These are phyloP conservation scores for Tapirus terrestris DNA, from an alignment of 2,113 vertebrate genomes.

Conservation along the genomic window DNA sequence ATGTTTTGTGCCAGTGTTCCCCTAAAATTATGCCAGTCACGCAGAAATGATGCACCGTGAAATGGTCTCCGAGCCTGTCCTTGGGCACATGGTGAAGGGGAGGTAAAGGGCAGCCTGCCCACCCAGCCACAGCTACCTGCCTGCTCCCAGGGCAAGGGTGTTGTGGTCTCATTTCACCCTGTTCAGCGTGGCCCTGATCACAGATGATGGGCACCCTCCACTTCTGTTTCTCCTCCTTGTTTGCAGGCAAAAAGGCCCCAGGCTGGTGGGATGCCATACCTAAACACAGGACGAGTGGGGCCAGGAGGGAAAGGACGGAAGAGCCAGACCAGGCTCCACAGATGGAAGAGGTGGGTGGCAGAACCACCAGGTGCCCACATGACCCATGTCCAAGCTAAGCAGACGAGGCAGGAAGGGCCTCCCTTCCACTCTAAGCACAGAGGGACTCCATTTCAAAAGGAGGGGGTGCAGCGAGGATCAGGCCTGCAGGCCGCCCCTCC, in stretches of 20 bases:
- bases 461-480: background rate
- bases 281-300: background rate
- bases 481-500: fast-evolving
- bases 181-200: background rate
- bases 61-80: background rate
- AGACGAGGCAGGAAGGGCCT: fast-evolving
- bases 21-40: fast-evolving
- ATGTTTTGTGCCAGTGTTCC: background rate
- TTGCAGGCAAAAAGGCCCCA: too few species aligned
- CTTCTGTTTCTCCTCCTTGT: background rate
- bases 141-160: background rate
- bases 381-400: background rate
- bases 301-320: background rate
- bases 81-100: fast-evolving
- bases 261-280: fast-evolving
- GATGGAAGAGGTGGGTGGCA: fast-evolving
- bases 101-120: fast-evolving
- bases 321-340: background rate
- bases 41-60: fast-evolving
- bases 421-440: background rate
- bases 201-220: fast-evolving
- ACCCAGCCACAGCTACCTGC: background rate
- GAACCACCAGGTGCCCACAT: background rate
- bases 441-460: background rate
- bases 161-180: too few species aligned